These are phyloP conservation scores for Papilio polytes DNA, from an alignment of 1,140 invertebrate genomes.

Conservation along the genomic window DNA sequence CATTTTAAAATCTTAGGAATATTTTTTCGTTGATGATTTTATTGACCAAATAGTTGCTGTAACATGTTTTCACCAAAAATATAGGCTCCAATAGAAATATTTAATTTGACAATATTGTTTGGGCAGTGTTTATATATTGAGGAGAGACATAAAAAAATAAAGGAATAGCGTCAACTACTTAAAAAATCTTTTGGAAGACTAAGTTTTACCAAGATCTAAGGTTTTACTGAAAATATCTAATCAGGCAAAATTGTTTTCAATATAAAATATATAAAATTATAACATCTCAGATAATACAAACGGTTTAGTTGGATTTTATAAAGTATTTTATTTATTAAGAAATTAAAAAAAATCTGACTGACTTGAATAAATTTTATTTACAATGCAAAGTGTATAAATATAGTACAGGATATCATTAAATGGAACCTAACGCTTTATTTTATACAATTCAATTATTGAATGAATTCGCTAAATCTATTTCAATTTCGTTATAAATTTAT, in stretches of 20 bases:
- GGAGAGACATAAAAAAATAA: conserved; percentile 9
- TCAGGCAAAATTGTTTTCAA: not conserved
- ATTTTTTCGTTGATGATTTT: conserved; percentile 68
- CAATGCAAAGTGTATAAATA: conserved; percentile 18
- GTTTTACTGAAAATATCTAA: not conserved
- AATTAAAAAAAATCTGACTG: conserved; percentile 15
- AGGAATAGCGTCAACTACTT: not conserved
- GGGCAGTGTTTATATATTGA: conserved; percentile 26
- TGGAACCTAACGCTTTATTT: conserved; percentile 35
- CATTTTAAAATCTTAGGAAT: conserved; percentile 68
- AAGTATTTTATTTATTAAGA: not conserved
- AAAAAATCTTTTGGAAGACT: conserved; percentile 28
- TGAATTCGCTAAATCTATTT: conserved; percentile 44
- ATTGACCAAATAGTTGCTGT: conserved; percentile 41
- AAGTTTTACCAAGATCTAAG: conserved; percentile 9
- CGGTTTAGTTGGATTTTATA: not conserved
- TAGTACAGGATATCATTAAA: conserved; percentile 24
- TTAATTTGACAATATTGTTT: conserved; percentile 20
- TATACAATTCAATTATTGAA: conserved; percentile 32
- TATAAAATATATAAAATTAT: conserved; percentile 13
- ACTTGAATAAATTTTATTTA: conserved; percentile 29
- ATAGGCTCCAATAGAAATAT: conserved; percentile 1
- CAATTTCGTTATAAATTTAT: conserved; percentile 45
- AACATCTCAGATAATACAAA: conserved; percentile 12
- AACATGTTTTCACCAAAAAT: conserved; percentile 28